Evolutionary conservation across 2,797 vertebrate genomes (phyloP).

Genomic region (Pipistrellus nathusii): DNA sequence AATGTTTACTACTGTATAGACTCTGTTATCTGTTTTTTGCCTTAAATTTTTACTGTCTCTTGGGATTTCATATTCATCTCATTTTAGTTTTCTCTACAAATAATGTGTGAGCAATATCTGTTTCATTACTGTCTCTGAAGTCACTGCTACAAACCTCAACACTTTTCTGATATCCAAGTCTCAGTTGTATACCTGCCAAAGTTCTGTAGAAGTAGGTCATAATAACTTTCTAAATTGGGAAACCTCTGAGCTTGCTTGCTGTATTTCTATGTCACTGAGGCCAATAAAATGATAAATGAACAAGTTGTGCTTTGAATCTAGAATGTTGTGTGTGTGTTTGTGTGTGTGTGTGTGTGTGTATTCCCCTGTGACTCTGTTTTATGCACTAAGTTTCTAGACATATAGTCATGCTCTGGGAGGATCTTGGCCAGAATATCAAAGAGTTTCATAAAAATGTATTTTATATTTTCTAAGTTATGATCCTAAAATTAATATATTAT

Average conservation of each 20-base stretch:
- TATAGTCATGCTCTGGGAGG: not conserved
- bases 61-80: not conserved
- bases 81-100: not conserved
- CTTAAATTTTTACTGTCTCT: not conserved
- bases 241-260: conserved; percentile 23
- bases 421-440: not conserved
- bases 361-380: not conserved
- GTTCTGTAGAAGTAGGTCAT: conserved; percentile 47
- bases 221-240: conserved; percentile 60
- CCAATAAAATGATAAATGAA: conserved; percentile 63
- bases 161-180: conserved; percentile 40
- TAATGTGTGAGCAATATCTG: not conserved
- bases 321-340: not conserved
- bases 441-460: not conserved
- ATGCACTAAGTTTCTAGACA: not conserved
- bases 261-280: conserved; percentile 48
- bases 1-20: not conserved
- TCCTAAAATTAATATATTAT: not conserved
- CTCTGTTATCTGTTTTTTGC: not conserved
- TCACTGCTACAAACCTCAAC: conserved; percentile 11
- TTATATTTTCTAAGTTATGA: not conserved
- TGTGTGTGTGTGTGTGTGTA: not conserved
- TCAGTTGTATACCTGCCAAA: conserved; percentile 14
- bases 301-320: conserved; percentile 41
- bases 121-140: not conserved